phyloP scores from a whole-genome alignment of 1,140 invertebrate species.

The Scylla paramamosain region DNA sequence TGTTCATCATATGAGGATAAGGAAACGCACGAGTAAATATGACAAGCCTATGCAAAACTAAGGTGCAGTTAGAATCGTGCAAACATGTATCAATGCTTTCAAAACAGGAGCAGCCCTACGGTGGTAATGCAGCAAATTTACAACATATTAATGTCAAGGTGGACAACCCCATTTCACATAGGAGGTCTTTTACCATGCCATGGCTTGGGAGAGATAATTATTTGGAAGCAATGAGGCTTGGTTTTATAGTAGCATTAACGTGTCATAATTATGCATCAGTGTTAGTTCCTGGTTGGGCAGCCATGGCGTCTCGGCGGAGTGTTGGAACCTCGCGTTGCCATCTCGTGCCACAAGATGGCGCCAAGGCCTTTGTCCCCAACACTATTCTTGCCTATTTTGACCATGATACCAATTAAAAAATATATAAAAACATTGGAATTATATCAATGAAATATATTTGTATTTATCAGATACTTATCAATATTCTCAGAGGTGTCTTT shows the following conservation, averaged over 20 bases:
- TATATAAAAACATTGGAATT: background rate
- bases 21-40: background rate
- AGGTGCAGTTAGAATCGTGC: background rate
- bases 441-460: background rate
- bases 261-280: background rate
- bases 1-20: background rate
- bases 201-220: background rate
- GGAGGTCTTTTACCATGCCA: background rate
- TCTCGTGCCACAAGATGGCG: conserved; percentile 65
- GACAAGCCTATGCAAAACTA: background rate
- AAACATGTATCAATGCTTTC: background rate
- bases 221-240: background rate
- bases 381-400: background rate
- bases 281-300: background rate
- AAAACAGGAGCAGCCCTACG: background rate
- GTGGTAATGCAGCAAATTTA: background rate
- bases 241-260: background rate
- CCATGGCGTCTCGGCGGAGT: conserved; percentile 16
- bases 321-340: conserved; percentile 70
- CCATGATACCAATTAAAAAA: background rate
- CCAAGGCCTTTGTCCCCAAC: conserved; percentile 62
- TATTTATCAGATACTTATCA: background rate
- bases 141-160: background rate
- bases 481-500: background rate
- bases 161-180: background rate